Evolutionary conservation across 2,888 invertebrate genomes (phyloP).

Genomic region (Acleris literana): DNA sequence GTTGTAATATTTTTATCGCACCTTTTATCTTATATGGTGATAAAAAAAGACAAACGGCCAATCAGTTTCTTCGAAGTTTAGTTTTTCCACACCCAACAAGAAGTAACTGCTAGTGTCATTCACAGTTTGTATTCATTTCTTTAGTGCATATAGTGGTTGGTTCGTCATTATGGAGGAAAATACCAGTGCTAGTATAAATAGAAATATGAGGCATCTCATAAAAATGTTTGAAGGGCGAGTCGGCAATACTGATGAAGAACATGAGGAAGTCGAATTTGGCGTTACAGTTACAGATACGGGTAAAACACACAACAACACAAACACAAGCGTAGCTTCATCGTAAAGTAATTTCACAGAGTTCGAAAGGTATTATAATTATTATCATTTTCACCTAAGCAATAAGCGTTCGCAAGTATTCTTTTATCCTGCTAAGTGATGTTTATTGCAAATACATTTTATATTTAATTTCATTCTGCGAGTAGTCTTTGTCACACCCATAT

Average conservation of each 20-base stretch:
- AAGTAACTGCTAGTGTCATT: not conserved
- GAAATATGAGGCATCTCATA: conserved; percentile 66
- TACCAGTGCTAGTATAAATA: conserved; percentile 50
- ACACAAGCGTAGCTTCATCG: not conserved
- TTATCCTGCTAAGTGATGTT: not conserved
- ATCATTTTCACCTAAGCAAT: not conserved
- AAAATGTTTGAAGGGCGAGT: conserved; percentile 68
- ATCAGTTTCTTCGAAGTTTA: conserved; percentile 19
- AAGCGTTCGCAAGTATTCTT: not conserved
- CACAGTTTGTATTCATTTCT: not conserved
- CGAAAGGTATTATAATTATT: no score
- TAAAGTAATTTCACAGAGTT: no score
- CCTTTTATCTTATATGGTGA: conserved; percentile 60
- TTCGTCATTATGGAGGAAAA: conserved; percentile 52
- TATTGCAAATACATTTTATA: no score
- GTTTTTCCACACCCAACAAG: conserved; percentile 7
- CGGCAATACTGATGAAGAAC: conserved; percentile 47
- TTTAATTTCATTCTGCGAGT: no score
- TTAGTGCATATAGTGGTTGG: conserved; percentile 24
- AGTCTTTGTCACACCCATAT: not conserved
- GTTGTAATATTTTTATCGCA: conserved; percentile 52
- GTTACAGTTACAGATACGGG: conserved; percentile 39
- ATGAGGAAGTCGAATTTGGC: conserved; percentile 47
- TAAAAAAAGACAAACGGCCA: conserved; percentile 47
- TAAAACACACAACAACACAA: conserved; percentile 37